A percentile compares a stretch with the other conserved stretches of the same genome.
Evolutionary conservation across 2,797 vertebrate species (phyloP).

Genomic region (Melanotaenia pygmaea): DNA sequence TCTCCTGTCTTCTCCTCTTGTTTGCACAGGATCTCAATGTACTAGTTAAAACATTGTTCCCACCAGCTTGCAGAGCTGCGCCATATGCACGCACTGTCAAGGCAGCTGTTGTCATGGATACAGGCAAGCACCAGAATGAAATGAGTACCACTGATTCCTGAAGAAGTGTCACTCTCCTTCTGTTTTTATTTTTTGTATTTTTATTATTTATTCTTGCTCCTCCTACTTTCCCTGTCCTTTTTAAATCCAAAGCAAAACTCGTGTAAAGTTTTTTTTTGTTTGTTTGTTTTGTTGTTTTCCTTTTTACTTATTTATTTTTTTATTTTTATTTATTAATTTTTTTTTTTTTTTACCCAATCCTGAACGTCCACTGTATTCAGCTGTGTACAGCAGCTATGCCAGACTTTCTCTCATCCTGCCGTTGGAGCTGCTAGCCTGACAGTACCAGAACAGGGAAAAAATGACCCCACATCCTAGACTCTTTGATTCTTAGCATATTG

Average conservation of each 20-base stretch:
- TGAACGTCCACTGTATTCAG: conserved; percentile 42
- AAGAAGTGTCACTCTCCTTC: conserved; percentile 90
- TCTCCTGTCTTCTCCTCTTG: conserved; percentile 77
- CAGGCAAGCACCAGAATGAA: conserved; percentile 92
- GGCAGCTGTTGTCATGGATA: conserved; percentile 99
- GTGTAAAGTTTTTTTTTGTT: conserved; percentile 78
- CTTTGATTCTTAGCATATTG: conserved; percentile 46
- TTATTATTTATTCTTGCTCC: conserved; percentile 28
- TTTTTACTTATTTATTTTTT: neutral
- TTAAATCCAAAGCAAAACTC: conserved; percentile 66
- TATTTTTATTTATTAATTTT: neutral
- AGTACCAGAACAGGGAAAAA: conserved; percentile 60
- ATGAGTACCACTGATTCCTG: conserved; percentile 89
- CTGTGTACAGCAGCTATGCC: conserved; percentile 62
- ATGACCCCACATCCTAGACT: conserved; percentile 47
- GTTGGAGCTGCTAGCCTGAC: conserved; percentile 64
- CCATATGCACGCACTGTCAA: conserved; percentile 99
- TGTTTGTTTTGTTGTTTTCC: no score
- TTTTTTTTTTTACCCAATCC: conserved; percentile 39
- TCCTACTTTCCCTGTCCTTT: conserved; percentile 61
- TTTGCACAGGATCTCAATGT: conserved; percentile 99
- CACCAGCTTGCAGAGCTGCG: conserved; percentile 98
- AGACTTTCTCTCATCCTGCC: conserved; percentile 69
- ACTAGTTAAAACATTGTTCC: conserved; percentile 99
- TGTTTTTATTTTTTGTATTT: conserved; percentile 48